Conservation (phyloP, 2,888 invertebrate species). For the Digitonthophagus gazella region DNA sequence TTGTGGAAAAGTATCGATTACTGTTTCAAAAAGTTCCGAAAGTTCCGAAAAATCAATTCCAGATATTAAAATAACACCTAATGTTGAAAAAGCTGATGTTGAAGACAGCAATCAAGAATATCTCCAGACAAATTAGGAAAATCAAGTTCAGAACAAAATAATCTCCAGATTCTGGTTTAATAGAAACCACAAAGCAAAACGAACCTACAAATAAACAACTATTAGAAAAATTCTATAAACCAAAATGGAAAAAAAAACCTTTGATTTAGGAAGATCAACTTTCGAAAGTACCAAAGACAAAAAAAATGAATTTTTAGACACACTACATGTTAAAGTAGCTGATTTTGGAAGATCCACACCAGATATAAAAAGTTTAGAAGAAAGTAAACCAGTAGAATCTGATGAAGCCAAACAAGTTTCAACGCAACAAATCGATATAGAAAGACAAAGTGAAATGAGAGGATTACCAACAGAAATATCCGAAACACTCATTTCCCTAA, state of each 20-base stretch:
- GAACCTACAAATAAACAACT: conserved; percentile 13
- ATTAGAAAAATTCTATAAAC: background rate
- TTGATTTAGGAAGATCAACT: conserved; percentile 23
- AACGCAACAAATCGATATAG: background rate
- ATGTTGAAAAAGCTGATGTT: conserved; percentile 27
- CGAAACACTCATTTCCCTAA: background rate
- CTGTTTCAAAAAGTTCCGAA: conserved; percentile 46
- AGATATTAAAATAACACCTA: conserved; percentile 31
- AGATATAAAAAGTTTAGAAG: conserved; percentile 22
- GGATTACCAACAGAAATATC: conserved; percentile 1
- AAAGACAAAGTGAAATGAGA: conserved; percentile 10
- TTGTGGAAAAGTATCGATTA: conserved; percentile 56
- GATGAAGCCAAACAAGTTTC: conserved; percentile 11
- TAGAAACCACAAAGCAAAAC: conserved; percentile 26
- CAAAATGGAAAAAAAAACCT: conserved; percentile 14
- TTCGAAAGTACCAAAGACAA: conserved; percentile 26
- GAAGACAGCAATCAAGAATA: conserved; percentile 17
- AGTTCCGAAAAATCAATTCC: conserved; percentile 41
- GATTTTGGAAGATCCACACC: conserved; percentile 32
- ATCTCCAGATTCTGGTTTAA: conserved; percentile 20
- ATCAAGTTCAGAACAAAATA: conserved; percentile 30
- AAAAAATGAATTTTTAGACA: conserved; percentile 20
- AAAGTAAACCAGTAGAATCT: conserved; percentile 18
- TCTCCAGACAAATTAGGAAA: conserved; percentile 26
- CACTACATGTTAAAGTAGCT: conserved; percentile 19